A percentile compares a stretch with the other conserved stretches of the same genome.
Conservation (phyloP, 1,140 invertebrate species). For the Drosophila subpulchrella region DNA sequence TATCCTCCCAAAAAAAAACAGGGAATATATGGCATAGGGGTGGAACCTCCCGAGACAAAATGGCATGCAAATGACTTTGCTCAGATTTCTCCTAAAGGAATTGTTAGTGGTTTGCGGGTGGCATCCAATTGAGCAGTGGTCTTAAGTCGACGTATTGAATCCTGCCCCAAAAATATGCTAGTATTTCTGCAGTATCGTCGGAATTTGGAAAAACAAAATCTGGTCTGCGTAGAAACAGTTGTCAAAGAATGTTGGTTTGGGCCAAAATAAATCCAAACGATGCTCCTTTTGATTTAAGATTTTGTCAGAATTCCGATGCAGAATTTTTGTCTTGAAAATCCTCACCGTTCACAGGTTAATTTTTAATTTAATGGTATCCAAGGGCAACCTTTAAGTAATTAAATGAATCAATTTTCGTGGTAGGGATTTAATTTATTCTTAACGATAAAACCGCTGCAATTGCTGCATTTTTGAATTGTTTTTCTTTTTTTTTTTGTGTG, state of each 20-base stretch:
- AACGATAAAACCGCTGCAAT: not conserved
- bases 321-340: not conserved
- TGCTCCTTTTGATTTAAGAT: conserved; percentile 7
- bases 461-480: not conserved
- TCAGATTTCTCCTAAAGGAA: conserved; percentile 49
- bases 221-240: not conserved
- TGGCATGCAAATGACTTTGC: conserved; percentile 71
- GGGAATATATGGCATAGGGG: not conserved
- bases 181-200: conserved; percentile 2
- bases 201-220: conserved; percentile 27
- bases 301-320: not conserved
- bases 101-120: not conserved
- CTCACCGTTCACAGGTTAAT: too few species aligned
- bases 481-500: conserved; percentile 3
- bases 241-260: conserved; percentile 10
- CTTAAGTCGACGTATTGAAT: not conserved
- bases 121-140: conserved; percentile 9
- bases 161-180: conserved; percentile 9
- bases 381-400: not conserved
- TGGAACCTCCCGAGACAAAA: conserved; percentile 42
- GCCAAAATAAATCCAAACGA: conserved; percentile 4
- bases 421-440: conserved; percentile 11
- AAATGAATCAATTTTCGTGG: not conserved
- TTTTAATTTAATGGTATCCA: not conserved
- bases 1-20: not conserved